Evolutionary conservation across 2,888 invertebrate species (phyloP), one percentile per base, ranked within the genome.

Genomic region (Nematopogon swammerdamellus): DNA sequence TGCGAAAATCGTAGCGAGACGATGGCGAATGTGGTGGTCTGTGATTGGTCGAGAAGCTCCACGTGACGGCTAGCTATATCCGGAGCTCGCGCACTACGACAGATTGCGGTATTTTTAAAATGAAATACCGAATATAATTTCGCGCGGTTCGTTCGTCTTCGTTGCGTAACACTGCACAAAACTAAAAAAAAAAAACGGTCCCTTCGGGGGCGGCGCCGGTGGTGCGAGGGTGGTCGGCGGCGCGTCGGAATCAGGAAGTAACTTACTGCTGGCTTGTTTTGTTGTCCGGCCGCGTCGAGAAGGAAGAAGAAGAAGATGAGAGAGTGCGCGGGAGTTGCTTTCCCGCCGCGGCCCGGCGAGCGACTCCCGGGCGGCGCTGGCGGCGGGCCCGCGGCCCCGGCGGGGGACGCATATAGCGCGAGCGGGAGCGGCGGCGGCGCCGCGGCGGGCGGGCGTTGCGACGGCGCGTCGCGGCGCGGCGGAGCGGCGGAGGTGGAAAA

Each of bases 401-500:
- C 80, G 36, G 36, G 36, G 6, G 36, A 36, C 36, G 36, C 36
- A 36, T 36, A 36, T 36, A 36, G 36, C 36, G 36, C 36, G 36
- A 36, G 36, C 36, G 36, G 82, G 36, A 36, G 36, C 36, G 36
- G 82, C 81, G 70, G 77, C 82, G 82, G 81, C 85, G 77, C 72
- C 76, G 61, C 61, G 61, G 62, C 61, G 61, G 62, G 6, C n/a
- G n/a, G n/a, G n/a, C n/a, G n/a, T n/a, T n/a, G n/a, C n/a, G n/a
- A n/a, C n/a, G n/a, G n/a, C 36, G 66, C 68, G 65, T 64, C 63
- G n/a, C n/a, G 80, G 82, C 80, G 82, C 81, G 70, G 77, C 82
- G 82, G 81, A 85, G 77, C 72, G 77, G 68, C 79, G 80, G 81
- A 81, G 83, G 83, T 85, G 86, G 86, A n/a, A n/a, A n/a, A n/a